Evolutionary conservation across 2,113 vertebrate genomes (phyloP).

Genomic region (Cochlearius cochlearius): DNA sequence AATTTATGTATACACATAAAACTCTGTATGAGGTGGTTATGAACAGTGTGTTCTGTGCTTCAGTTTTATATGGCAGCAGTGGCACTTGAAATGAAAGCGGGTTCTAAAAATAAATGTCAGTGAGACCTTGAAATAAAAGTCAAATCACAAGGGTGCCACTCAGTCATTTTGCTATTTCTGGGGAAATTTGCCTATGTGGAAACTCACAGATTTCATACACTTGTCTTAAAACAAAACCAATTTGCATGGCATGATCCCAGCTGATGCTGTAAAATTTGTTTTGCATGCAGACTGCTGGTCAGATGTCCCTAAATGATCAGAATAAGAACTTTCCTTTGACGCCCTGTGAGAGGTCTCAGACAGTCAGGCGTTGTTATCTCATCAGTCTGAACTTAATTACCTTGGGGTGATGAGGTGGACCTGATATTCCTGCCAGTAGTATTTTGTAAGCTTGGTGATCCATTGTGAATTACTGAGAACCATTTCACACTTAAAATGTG

Average conservation of each 20-base stretch:
- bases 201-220: not conserved
- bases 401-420: not conserved
- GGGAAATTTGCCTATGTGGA: not conserved
- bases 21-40: not conserved
- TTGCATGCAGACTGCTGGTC: not conserved
- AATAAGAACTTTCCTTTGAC: not conserved
- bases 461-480: not conserved
- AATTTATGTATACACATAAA: not conserved
- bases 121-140: not conserved
- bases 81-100: not conserved
- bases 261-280: not conserved
- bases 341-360: not conserved
- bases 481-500: not conserved
- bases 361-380: rapidly evolving
- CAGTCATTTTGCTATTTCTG: not conserved
- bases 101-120: not conserved
- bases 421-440: not conserved
- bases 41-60: not conserved
- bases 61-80: not conserved
- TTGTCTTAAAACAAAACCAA: not conserved
- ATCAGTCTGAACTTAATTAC: not conserved
- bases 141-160: not conserved
- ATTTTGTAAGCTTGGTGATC: not conserved
- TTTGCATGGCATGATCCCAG: not conserved
- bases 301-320: not conserved